Conservation (phyloP, 2,797 vertebrate species). For the Xenentodon cancila region DNA sequence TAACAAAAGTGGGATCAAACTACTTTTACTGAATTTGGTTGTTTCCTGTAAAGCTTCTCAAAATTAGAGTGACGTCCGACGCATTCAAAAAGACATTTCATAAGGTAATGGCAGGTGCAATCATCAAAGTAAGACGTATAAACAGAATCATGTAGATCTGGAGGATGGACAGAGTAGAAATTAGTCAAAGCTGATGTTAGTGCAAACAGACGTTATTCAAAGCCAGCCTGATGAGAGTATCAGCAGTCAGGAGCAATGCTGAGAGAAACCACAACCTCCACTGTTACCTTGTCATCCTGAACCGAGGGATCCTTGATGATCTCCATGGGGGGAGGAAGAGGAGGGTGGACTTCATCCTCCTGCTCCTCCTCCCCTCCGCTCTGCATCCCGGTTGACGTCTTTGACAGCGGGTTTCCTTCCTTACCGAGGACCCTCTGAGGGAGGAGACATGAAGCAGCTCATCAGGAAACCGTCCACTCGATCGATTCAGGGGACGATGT, state of each 20-base stretch:
- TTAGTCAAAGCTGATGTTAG: too few relatives aligned
- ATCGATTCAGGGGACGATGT: not conserved
- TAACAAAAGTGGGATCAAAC: too few relatives aligned
- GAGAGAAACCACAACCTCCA: slow-evolving; percentile 21
- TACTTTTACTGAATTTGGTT: too few relatives aligned
- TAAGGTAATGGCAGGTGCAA: too few relatives aligned
- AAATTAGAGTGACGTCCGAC: too few relatives aligned
- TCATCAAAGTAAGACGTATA: too few relatives aligned
- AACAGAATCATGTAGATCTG: too few relatives aligned
- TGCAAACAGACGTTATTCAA: too few relatives aligned
- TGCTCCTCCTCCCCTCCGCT: slow-evolving; percentile 97
- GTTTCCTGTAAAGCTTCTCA: too few relatives aligned
- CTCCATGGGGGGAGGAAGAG: slow-evolving; percentile 97
- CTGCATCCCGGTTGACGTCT: slow-evolving; percentile 82
- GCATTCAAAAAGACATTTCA: too few relatives aligned
- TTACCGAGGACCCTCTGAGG: slow-evolving; percentile 85
- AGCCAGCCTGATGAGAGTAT: too few relatives aligned
- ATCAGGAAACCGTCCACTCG: not conserved
- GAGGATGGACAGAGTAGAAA: too few relatives aligned
- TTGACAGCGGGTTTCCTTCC: slow-evolving; percentile 75
- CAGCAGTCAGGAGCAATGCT: not conserved
- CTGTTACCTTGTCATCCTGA: slow-evolving; percentile 92
- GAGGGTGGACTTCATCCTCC: slow-evolving; percentile 94
- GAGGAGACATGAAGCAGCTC: not conserved
- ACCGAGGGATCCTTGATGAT: slow-evolving; percentile 95